Evolutionary conservation across 2,888 invertebrate species (phyloP), one percentile per base, ranked within the genome.

Genomic region (Campoletis raptor): DNA sequence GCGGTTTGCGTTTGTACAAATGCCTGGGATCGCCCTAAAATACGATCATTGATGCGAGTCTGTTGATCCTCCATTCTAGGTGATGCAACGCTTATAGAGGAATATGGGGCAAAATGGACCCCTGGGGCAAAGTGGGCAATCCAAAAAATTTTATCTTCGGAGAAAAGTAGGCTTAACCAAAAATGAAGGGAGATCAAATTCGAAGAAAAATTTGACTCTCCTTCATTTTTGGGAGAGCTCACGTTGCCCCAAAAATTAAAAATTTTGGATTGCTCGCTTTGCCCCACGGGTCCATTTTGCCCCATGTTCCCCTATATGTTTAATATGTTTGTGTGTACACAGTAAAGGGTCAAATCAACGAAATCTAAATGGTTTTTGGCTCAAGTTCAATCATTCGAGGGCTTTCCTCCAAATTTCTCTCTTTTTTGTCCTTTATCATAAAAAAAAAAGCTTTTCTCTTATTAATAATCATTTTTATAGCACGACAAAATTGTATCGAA

Each of bases 41-140:
- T 84, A 86, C 78, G 86, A 86, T 67, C 73, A 54, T 74, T 61
- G 83, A 73, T 86, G 83, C 81, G 81, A 81, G 72, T 76, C 66
- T 52, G 79, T 52, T 67, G 40, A 73, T 74, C 40, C 54, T 74
- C 67, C 61, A 48, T 45, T 45, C 36, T 72, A 37, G 48, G n/a
- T n/a, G 48, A 36, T 40, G 37, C n/a, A 45, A 36, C 7, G 45
- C n/a, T n/a, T n/a, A n/a, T n/a, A n/a, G n/a, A n/a, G n/a, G n/a
- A n/a, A n/a, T n/a, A n/a, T n/a, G n/a, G n/a, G n/a, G n/a, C n/a
- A n/a, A n/a, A n/a, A n/a, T n/a, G n/a, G n/a, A n/a, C n/a, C n/a
- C n/a, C n/a, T n/a, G n/a, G n/a, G n/a, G n/a, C n/a, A n/a, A n/a
- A n/a, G n/a, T n/a, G n/a, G n/a, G n/a, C n/a, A n/a, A n/a, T n/a